A percentile compares a stretch with the other conserved stretches of the same genome.
Evolutionary conservation across 1,140 invertebrate species (phyloP).

Genomic region (Nasonia giraulti): DNA sequence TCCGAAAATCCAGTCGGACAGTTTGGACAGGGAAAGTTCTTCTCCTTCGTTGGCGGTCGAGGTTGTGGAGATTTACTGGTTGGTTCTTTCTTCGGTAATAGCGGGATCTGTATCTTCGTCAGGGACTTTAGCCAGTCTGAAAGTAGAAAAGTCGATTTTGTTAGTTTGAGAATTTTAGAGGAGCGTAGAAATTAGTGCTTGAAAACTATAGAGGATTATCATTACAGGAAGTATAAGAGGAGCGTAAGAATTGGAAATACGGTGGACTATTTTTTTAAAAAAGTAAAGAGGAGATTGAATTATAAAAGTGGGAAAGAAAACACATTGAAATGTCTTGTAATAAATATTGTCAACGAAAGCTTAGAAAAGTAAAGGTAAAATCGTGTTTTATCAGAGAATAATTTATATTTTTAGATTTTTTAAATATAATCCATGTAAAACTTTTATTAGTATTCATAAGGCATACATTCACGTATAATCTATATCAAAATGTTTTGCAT

Average conservation of each 20-base stretch:
- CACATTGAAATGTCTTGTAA: too few species aligned
- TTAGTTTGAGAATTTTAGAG: neutral
- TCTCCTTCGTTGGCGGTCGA: neutral
- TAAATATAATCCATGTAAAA: too few species aligned
- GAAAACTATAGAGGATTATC: neutral
- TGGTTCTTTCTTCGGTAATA: neutral
- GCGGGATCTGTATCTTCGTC: neutral
- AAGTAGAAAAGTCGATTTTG: neutral
- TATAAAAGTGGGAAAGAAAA: too few species aligned
- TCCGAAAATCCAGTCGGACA: slow-evolving; percentile 71
- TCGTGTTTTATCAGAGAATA: too few species aligned
- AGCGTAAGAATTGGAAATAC: neutral
- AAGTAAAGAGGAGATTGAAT: neutral
- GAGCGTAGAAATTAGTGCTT: neutral
- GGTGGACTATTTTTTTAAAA: neutral
- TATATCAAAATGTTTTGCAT: too few species aligned
- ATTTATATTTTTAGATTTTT: too few species aligned
- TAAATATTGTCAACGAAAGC: too few species aligned
- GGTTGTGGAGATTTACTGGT: neutral
- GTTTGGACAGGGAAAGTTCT: slow-evolving; percentile 63
- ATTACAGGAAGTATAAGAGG: neutral
- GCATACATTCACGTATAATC: too few species aligned
- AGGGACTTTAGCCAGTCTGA: slow-evolving; percentile 46
- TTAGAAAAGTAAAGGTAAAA: too few species aligned
- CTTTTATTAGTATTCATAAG: too few species aligned